Conservation (phyloP, 2,113 vertebrate species). For the Callithrix jacchus region DNA sequence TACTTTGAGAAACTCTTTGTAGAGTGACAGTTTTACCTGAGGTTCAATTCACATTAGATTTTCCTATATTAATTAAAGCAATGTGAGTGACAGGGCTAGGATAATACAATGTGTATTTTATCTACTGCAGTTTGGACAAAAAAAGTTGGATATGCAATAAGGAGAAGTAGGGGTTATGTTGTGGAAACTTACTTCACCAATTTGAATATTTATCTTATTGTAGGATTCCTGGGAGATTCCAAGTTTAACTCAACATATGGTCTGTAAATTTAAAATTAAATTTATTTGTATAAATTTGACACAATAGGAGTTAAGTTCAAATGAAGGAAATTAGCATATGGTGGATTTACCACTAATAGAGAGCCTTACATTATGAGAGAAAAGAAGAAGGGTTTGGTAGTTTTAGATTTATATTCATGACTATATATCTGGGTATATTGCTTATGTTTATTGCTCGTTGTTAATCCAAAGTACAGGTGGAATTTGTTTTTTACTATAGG, state of each 20-base stretch:
- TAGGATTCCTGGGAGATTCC: slow-evolving; percentile 61
- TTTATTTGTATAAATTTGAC: slow-evolving; percentile 76
- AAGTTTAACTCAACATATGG: slow-evolving; percentile 75
- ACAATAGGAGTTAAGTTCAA: slow-evolving; percentile 65
- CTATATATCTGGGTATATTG: background rate
- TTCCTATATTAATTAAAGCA: slow-evolving; percentile 52
- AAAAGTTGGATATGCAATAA: slow-evolving; percentile 40
- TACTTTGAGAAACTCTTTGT: slow-evolving; percentile 9
- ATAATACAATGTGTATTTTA: slow-evolving; percentile 24
- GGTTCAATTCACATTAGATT: slow-evolving; percentile 9
- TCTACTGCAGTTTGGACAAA: slow-evolving; percentile 23
- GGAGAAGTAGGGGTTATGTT: slow-evolving; percentile 39
- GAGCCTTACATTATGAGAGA: background rate
- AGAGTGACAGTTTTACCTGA: background rate
- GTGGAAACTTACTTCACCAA: slow-evolving; percentile 45
- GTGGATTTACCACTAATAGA: slow-evolving; percentile 62
- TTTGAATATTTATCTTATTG: slow-evolving; percentile 76
- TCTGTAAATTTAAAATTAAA: slow-evolving; percentile 75
- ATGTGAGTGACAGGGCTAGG: slow-evolving; percentile 25
- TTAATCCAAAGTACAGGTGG: background rate
- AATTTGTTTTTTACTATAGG: background rate
- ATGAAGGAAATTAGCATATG: slow-evolving; percentile 65
- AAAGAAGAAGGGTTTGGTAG: background rate
- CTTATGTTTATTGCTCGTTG: background rate
- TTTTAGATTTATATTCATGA: slow-evolving; percentile 22